These are phyloP conservation scores for Lasioglossum baleicum DNA, from an alignment of 1,140 invertebrate species.

Conservation along the genomic window DNA sequence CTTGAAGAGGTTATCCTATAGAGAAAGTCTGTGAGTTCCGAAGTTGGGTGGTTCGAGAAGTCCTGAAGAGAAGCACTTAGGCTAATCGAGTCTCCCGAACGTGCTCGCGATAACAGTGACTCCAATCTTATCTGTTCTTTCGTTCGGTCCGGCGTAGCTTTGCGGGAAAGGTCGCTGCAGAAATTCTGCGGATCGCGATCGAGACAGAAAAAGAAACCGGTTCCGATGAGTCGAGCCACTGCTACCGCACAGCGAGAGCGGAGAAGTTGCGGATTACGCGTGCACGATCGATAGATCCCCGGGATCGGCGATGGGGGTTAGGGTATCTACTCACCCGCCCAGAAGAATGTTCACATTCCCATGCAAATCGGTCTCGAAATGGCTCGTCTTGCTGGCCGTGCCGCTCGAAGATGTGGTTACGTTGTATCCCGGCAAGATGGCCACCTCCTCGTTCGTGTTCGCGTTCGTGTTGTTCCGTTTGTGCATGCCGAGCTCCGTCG, in stretches of 20 bases:
- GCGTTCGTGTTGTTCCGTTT: conserved; percentile 42
- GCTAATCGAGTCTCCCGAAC: neutral
- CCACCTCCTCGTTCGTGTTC: conserved; percentile 45
- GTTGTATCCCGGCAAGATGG: conserved; percentile 53
- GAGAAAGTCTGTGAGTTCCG: too few species aligned
- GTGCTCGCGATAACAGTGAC: too few species aligned
- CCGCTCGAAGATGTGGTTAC: conserved; percentile 67
- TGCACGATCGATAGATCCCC: too few species aligned
- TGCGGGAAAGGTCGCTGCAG: neutral
- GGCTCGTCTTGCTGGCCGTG: conserved; percentile 66
- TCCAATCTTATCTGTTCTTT: conserved; percentile 7
- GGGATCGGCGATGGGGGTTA: neutral
- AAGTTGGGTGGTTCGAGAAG: too few species aligned
- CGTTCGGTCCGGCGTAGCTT: neutral
- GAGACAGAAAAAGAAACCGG: neutral
- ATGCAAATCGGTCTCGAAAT: conserved; percentile 76
- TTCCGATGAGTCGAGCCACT: neutral
- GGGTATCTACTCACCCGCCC: conserved; percentile 80
- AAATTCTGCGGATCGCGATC: conserved; percentile 8
- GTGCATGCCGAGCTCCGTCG: conserved; percentile 9
- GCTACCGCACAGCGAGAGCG: too few species aligned
- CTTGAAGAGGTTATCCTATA: too few species aligned
- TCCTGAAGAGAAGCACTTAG: neutral
- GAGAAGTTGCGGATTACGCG: too few species aligned
- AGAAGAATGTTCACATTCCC: conserved; percentile 83